Percentiles rank a stretch among this genome's conserved stretches.
Evolutionary conservation across 1,140 invertebrate genomes (phyloP).

Genomic region (Andricus grossulariae): DNA sequence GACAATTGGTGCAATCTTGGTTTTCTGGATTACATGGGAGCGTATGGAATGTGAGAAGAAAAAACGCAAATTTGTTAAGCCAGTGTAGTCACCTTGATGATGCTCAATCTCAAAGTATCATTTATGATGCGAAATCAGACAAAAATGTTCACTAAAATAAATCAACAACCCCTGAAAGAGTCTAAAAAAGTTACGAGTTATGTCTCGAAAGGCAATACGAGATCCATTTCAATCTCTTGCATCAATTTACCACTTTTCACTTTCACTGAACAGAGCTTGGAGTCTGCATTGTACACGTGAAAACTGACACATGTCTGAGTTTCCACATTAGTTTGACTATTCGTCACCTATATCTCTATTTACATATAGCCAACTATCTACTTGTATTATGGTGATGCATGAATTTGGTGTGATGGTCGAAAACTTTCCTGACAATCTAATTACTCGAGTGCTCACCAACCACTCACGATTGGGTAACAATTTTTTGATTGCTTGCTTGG

Average conservation of each 20-base stretch:
- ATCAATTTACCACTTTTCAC: slow-evolving; percentile 56
- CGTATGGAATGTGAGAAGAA: neutral
- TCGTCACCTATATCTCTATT: slow-evolving; percentile 11
- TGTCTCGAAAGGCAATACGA: slow-evolving; percentile 38
- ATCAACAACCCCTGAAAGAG: neutral
- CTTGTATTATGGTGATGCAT: too few species aligned
- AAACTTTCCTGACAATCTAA: slow-evolving; percentile 1
- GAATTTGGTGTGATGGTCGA: neutral
- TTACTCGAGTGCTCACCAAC: neutral
- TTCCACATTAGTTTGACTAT: slow-evolving; percentile 32
- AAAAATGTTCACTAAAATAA: too few species aligned
- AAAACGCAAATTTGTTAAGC: too few species aligned
- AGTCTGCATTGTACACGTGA: slow-evolving; percentile 32
- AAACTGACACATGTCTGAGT: slow-evolving; percentile 33
- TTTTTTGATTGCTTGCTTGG: too few species aligned
- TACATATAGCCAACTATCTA: neutral
- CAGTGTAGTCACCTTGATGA: neutral
- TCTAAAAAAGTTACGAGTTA: slow-evolving; percentile 43
- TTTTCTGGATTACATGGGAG: slow-evolving; percentile 40
- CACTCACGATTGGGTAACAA: too few species aligned
- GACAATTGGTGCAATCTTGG: slow-evolving; percentile 37
- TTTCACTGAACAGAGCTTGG: slow-evolving; percentile 51
- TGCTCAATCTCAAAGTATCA: too few species aligned
- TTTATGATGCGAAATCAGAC: too few species aligned
- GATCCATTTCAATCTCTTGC: slow-evolving; percentile 53